These are phyloP conservation scores for Cavia aperea DNA, from an alignment of 2,113 vertebrate genomes.

Conservation along the genomic window DNA sequence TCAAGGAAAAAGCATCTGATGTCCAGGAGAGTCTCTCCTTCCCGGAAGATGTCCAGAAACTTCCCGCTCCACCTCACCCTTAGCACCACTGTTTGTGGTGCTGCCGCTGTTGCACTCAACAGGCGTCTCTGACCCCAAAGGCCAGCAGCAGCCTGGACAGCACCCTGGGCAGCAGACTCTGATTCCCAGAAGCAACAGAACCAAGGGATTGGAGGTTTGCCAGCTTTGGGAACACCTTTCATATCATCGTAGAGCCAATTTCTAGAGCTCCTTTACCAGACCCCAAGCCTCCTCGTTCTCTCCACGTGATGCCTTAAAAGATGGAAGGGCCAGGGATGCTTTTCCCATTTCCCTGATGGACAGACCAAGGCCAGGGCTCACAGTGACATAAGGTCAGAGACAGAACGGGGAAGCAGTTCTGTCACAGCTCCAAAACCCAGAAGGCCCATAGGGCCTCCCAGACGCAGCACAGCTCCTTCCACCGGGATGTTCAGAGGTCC, in stretches of 20 bases:
- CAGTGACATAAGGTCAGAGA: neutral
- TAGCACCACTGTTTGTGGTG: neutral
- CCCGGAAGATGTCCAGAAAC: neutral
- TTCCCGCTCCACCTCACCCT: neutral
- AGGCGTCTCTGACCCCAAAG: neutral
- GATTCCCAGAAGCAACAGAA: neutral
- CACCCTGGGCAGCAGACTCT: neutral
- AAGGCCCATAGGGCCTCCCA: neutral
- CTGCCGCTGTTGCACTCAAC: neutral
- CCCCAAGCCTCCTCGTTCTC: neutral
- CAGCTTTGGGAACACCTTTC: neutral
- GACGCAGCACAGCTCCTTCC: constrained; percentile 46
- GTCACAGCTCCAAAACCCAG: neutral
- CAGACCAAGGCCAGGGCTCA: neutral
- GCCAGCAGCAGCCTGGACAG: neutral
- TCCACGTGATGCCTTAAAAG: neutral
- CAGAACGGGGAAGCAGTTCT: neutral
- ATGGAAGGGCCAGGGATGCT: neutral
- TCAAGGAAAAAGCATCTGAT: neutral
- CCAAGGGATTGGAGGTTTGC: neutral
- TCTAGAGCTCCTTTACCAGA: neutral
- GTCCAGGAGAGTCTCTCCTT: neutral
- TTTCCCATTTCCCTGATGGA: too few species aligned
- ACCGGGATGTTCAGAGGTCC: constrained; percentile 45
- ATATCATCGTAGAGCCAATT: neutral